Conservation (phyloP, 2,888 invertebrate species). For the Balanococcus diminutus region DNA sequence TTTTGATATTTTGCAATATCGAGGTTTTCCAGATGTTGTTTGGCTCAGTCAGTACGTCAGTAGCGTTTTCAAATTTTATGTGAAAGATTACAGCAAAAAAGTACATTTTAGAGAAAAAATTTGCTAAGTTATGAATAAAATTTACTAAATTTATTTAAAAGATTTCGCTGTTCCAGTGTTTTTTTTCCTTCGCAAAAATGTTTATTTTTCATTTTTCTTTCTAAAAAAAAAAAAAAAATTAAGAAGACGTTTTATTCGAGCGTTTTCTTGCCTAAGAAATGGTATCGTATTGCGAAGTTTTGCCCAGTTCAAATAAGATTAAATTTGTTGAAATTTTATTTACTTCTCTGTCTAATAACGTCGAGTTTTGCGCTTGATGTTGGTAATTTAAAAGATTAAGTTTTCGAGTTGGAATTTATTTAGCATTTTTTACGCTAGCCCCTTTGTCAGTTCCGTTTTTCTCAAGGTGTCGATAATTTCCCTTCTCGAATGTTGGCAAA, state of each 20-base stretch:
- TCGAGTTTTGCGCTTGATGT: background rate
- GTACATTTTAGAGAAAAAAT: background rate
- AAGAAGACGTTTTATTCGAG: background rate
- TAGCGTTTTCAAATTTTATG: too few relatives aligned
- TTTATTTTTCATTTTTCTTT: background rate
- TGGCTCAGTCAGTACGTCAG: background rate
- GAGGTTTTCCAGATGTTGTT: background rate
- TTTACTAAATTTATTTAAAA: background rate
- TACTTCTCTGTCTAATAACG: background rate
- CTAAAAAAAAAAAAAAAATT: background rate
- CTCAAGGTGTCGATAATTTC: background rate
- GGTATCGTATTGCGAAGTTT: background rate
- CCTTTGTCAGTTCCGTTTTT: background rate
- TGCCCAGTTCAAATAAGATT: conserved; percentile 1
- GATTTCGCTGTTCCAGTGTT: background rate
- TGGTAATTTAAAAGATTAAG: conserved; percentile 22
- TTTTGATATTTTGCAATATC: too few relatives aligned
- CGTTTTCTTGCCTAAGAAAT: background rate
- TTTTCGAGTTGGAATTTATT: background rate
- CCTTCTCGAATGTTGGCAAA: too few relatives aligned
- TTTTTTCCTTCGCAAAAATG: background rate
- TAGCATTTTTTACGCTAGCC: background rate
- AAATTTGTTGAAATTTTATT: conserved; percentile 31
- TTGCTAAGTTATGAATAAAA: background rate
- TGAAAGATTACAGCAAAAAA: background rate